Conservation (phyloP, 2,888 invertebrate species). For the Drosophila algonquin region DNA sequence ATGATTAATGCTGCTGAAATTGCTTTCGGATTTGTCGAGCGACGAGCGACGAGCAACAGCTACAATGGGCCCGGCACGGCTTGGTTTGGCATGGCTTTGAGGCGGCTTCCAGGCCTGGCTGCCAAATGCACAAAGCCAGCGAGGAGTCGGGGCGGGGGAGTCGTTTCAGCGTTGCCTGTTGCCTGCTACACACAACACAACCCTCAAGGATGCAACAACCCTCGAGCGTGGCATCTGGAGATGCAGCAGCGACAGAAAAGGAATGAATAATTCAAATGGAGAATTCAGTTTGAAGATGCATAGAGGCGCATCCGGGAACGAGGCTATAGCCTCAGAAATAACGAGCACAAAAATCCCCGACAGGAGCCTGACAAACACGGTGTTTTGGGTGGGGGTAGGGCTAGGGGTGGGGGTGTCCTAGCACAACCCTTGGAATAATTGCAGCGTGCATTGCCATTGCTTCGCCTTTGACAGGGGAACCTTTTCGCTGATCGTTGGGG, state of each 20-base stretch:
- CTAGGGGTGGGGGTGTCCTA: background rate
- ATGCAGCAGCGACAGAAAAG: constrained; percentile 41
- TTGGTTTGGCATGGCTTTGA: constrained; percentile 24
- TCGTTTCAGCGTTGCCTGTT: constrained; percentile 52
- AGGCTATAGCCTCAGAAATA: constrained; percentile 26
- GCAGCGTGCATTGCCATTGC: constrained; percentile 20
- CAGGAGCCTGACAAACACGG: constrained; percentile 16
- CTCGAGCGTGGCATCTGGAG: constrained; percentile 38
- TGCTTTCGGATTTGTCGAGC: constrained; percentile 73
- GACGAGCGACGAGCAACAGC: constrained; percentile 31
- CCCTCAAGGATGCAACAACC: constrained; percentile 69
- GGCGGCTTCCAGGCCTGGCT: constrained; percentile 28
- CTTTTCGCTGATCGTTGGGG: background rate
- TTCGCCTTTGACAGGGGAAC: constrained; percentile 18
- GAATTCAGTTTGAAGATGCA: constrained; percentile 46
- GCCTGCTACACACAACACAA: constrained; percentile 46
- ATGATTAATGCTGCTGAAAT: constrained; percentile 79
- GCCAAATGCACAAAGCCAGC: constrained; percentile 62
- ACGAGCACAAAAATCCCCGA: constrained; percentile 50
- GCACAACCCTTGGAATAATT: constrained; percentile 42
- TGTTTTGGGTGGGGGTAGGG: background rate
- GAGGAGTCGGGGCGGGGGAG: constrained; percentile 5
- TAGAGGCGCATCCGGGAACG: constrained; percentile 14
- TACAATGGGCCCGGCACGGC: constrained; percentile 23
- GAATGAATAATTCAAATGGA: constrained; percentile 68